Conservation (phyloP, 2,888 invertebrate genomes). For the Dendrolimus pini region DNA sequence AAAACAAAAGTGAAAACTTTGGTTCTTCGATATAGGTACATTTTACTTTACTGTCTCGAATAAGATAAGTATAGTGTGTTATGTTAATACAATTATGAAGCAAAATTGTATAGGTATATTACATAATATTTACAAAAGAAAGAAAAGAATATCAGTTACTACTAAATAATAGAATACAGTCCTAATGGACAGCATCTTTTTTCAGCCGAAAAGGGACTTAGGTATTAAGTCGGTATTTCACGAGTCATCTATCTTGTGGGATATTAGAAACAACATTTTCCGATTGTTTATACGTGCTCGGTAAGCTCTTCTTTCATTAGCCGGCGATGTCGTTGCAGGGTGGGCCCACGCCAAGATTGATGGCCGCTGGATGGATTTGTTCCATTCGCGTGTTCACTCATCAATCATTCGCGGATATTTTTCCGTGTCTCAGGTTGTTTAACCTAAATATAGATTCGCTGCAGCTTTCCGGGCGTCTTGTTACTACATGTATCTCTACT, state of each 20-base stretch:
- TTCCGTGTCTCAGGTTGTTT: constrained; percentile 73
- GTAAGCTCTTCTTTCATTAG: constrained; percentile 74
- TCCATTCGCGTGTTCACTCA: constrained; percentile 70
- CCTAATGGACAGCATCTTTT: too few species aligned
- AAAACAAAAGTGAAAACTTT: too few species aligned
- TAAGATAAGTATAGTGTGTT: too few species aligned
- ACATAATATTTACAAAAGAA: too few species aligned
- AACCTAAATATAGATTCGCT: constrained; percentile 67
- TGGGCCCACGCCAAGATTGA: constrained; percentile 63
- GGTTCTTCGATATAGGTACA: too few species aligned
- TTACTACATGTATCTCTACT: constrained; percentile 48
- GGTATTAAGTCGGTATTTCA: constrained; percentile 30
- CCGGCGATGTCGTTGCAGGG: constrained; percentile 60
- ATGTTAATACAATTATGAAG: too few species aligned
- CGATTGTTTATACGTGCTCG: constrained; percentile 70
- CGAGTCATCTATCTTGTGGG: constrained; percentile 59
- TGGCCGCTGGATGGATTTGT: constrained; percentile 70
- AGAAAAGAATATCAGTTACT: too few species aligned
- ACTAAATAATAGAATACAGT: too few species aligned
- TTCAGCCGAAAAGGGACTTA: constrained; percentile 18
- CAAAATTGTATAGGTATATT: too few species aligned
- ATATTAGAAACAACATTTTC: constrained; percentile 67
- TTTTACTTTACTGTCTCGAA: too few species aligned
- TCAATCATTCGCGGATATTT: constrained; percentile 75
- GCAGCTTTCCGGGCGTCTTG: constrained; percentile 50